Evolutionary conservation across 2,888 invertebrate genomes (phyloP).

Genomic region (Diadegma fenestrale): DNA sequence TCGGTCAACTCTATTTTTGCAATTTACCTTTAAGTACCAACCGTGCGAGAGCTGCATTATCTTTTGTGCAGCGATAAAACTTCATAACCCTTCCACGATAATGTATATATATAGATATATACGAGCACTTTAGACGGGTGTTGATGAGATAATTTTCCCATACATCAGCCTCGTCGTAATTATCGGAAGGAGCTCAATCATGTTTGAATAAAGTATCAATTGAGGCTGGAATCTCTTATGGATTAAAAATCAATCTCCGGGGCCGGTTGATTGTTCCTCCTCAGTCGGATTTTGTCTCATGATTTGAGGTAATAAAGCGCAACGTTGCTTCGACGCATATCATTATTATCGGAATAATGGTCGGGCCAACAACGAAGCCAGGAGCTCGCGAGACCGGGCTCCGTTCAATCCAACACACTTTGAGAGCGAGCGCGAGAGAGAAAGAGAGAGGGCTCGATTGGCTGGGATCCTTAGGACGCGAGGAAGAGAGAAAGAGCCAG

Average conservation of each 20-base stretch:
- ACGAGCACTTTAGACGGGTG: not conserved
- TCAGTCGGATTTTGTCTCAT: slow-evolving; percentile 3
- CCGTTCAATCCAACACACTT: slow-evolving; percentile 30
- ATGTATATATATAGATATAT: not conserved
- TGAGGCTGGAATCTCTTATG: slow-evolving; percentile 6
- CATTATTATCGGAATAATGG: slow-evolving; percentile 60
- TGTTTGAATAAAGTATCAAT: not conserved
- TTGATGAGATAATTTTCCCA: not conserved
- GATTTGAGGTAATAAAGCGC: slow-evolving; percentile 50
- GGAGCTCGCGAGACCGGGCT: slow-evolving; percentile 10
- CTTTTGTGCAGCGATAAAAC: not conserved
- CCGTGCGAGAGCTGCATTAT: not conserved
- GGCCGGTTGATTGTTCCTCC: slow-evolving; percentile 18
- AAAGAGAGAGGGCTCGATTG: slow-evolving; percentile 5
- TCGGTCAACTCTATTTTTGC: not conserved
- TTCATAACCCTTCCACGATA: not conserved
- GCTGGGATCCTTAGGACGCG: not conserved
- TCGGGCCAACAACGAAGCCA: slow-evolving; percentile 18
- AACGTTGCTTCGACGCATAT: slow-evolving; percentile 51
- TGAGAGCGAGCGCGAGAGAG: not conserved
- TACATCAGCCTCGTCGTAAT: not conserved
- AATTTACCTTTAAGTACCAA: not conserved
- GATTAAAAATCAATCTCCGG: slow-evolving; percentile 46
- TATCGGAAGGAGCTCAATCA: not conserved
- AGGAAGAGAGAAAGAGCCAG: not conserved